Evolutionary conservation across 2,797 vertebrate genomes (phyloP), one percentile per base, ranked within the genome.

Genomic region (Lepilemur ruficaudatus): DNA sequence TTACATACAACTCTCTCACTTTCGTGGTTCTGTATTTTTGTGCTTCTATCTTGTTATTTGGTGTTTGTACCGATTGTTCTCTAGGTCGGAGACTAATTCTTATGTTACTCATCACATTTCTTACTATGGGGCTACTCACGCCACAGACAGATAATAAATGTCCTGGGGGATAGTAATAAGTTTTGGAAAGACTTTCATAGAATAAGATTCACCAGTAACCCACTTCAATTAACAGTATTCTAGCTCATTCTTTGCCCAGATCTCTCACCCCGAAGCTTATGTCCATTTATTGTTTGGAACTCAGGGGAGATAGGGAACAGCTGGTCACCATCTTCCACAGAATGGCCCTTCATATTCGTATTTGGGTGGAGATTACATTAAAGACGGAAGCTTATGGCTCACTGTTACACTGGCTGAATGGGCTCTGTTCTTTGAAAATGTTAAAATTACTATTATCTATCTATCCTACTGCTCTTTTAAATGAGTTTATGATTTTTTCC

Each of bases 341-440:
- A 94, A 86, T 50, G 59, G 30, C 11, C 69, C 55, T 76, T 84
- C 79, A 43, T 59, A 86, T 61, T 92, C n/a, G 3, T 82, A 86
- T 35, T 69, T 65, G 41, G 50, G 76, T 80, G 55, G 50, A 38
- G 18, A 17, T 76, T 80, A 80, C 4, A 83, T 57, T 92, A 75
- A 83, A 30, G 76, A 78, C 18, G 73, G 48, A 80, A 63, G 57
- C 63, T 80, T 50, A 72, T 35, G 67, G 30, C 43, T 88, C 76
- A 75, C 8, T 67, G 69, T 84, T 59, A 85, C 9, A 48, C 52
- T 88, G 52, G n/a, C 7, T 63, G 48, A 89, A 69, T 4, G 85
- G 81, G 55, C 7, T 85, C 78, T 82, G 78, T 89, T 75, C 57
- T 94, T 90, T 69, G 88, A 93, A 93, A 92, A 76, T 69, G 41